Evolutionary conservation across 2,797 vertebrate genomes (phyloP), one percentile per base, ranked within the genome.

Genomic region (Sus cebifrons): DNA sequence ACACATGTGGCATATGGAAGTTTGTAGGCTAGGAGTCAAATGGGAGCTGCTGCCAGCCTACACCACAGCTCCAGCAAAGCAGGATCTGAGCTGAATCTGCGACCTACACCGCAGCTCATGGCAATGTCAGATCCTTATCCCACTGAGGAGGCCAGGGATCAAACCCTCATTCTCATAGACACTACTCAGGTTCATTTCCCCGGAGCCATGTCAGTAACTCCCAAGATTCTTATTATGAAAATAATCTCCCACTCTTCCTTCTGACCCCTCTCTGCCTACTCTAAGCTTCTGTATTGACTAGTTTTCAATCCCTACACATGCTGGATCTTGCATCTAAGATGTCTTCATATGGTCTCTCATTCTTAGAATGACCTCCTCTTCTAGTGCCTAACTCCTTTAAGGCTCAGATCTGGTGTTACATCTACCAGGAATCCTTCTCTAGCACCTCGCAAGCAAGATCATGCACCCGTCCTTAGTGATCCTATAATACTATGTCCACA

Each of bases 371-470:
- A 2, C 36, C 27, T 75, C 93, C 85, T 27, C 23, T 67, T 5
- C 32, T 7, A 62, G 23, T 71, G 52, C 21, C 29, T 95, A 78
- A 62, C 8, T 94, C 52, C 56, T 96, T 90, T 87, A 95, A 94
- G 62, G 25, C 25, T 87, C 29, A 90, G 3, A 44, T 29, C 18
- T 86, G 5, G 8, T 78, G 12, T 79, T 86, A 40, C 2, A 44
- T 65, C 54, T 71, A 56, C n/a, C 32, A 89, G 13, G 18, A 95
- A 77, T 44, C 40, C 58, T 78, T 71, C 54, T 75, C 25, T 1
- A 56, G 49, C 60, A 71, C 12, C 12, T 93, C 70, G 21, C 54
- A 86, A 64, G 27, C 21, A 89, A 58, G 18, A 68, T 73, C 67
- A 56, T 29, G 21, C 21, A 81, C 2, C 52, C 9, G 87, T 79